Base-by-base conservation (phyloP, 2,113 vertebrate species). In the Chitala chitala region DNA sequence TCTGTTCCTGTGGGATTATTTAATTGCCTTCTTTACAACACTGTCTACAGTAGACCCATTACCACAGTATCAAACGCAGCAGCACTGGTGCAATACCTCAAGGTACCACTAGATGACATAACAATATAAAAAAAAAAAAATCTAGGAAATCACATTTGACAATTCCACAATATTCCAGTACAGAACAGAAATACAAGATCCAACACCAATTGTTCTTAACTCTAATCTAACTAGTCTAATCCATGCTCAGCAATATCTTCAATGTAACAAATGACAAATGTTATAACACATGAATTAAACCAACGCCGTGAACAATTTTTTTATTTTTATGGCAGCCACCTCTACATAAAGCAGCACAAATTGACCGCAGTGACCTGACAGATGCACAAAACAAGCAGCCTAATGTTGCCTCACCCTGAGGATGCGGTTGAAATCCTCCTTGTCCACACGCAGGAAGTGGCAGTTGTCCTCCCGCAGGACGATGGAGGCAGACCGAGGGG, bases 341-440 rank as follows among this genome's bases (percentile, higher is more conserved):
- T n/a, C n/a, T n/a, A n/a, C n/a, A n/a, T n/a, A n/a, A n/a, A n/a
- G n/a, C n/a, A n/a, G n/a, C n/a, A n/a, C n/a, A n/a, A n/a, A n/a
- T n/a, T n/a, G n/a, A n/a, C n/a, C n/a, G n/a, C n/a, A n/a, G n/a
- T n/a, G n/a, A n/a, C n/a, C n/a, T n/a, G n/a, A n/a, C n/a, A n/a
- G n/a, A n/a, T n/a, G n/a, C n/a, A n/a, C n/a, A n/a, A n/a, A n/a
- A n/a, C n/a, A n/a, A n/a, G n/a, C n/a, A n/a, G n/a, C n/a, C n/a
- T n/a, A n/a, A n/a, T n/a, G n/a, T 2, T 51, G 5, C 79, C 91
- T 86, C 84, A 99, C 96, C 92, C 95, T 93, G 53, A 99, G 91
- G 84, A 98, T 98, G 81, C 96, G 90, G 88, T 99, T 99, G 86
- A 99, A 99, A 83, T 99, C 96, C 75, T 99, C 96, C 82, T 99